phyloP scores from a whole-genome alignment of 2,113 vertebrate genomes.

The Heterochromis multidens region DNA sequence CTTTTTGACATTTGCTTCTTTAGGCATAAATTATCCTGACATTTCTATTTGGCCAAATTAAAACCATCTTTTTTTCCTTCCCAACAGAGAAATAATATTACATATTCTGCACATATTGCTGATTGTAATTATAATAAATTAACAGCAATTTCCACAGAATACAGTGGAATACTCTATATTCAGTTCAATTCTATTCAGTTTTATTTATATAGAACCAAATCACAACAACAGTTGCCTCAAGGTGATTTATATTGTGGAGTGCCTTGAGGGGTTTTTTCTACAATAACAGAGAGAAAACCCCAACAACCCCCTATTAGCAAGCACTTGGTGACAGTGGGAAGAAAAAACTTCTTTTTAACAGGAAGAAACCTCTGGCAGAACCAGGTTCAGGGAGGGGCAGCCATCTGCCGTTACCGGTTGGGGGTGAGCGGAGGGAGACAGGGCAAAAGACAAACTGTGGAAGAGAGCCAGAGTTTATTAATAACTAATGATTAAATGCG shows the following conservation, averaged over 20 bases:
- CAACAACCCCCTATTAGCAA: not conserved
- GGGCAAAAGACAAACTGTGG: not conserved
- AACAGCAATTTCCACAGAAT: not conserved
- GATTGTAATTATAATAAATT: not conserved
- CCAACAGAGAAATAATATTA: not conserved
- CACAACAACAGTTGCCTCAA: not conserved
- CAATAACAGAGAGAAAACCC: not conserved
- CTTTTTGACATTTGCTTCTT: not conserved
- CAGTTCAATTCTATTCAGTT: not conserved
- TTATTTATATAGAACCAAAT: not conserved
- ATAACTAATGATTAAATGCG: not conserved
- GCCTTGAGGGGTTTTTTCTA: not conserved
- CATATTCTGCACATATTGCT: not conserved
- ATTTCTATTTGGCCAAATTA: not conserved
- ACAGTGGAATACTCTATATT: not conserved
- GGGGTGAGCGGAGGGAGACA: not conserved
- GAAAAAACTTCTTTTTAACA: not conserved
- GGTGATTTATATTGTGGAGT: not conserved
- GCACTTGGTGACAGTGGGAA: not conserved
- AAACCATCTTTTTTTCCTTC: not conserved
- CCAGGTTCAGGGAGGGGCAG: not conserved
- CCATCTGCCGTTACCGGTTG: not conserved
- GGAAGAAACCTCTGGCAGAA: rapidly evolving
- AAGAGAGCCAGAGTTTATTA: not conserved
- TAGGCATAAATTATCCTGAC: not conserved